Evolutionary conservation across 2,113 vertebrate species (phyloP).

Genomic region (Heteronetta atricapilla): DNA sequence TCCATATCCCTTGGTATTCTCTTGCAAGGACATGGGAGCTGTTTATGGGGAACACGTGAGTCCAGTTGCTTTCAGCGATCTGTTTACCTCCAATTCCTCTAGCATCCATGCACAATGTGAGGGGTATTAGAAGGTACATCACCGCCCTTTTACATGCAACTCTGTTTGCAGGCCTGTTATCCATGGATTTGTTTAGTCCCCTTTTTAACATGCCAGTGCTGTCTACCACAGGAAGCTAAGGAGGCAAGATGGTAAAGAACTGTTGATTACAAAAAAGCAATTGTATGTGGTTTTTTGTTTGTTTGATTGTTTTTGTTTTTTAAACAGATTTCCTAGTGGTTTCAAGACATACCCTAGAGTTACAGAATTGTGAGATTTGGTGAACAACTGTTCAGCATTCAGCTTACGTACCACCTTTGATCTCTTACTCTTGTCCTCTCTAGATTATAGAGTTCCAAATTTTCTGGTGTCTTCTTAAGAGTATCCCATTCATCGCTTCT

Average conservation of each 20-base stretch:
- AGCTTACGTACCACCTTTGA: background rate
- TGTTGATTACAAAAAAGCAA: background rate
- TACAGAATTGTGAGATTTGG: background rate
- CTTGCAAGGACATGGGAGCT: background rate
- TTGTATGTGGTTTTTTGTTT: background rate
- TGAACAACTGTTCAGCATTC: background rate
- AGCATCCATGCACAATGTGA: background rate
- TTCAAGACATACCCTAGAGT: background rate
- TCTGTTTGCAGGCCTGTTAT: background rate
- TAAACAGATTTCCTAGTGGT: background rate
- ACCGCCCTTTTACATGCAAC: background rate
- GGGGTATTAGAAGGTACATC: background rate
- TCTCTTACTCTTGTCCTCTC: background rate
- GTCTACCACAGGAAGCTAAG: background rate
- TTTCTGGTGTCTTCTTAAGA: background rate
- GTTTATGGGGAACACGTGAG: background rate
- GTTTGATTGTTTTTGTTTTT: background rate
- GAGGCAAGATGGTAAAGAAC: background rate
- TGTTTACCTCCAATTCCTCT: background rate
- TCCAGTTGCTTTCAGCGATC: background rate
- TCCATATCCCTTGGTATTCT: accelerated
- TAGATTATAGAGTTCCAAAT: background rate
- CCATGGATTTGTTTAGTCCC: background rate
- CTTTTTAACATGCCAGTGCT: background rate
- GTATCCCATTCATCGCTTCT: background rate